Base-by-base conservation (phyloP, 1,140 invertebrate species). In the Pantala flavescens region DNA sequence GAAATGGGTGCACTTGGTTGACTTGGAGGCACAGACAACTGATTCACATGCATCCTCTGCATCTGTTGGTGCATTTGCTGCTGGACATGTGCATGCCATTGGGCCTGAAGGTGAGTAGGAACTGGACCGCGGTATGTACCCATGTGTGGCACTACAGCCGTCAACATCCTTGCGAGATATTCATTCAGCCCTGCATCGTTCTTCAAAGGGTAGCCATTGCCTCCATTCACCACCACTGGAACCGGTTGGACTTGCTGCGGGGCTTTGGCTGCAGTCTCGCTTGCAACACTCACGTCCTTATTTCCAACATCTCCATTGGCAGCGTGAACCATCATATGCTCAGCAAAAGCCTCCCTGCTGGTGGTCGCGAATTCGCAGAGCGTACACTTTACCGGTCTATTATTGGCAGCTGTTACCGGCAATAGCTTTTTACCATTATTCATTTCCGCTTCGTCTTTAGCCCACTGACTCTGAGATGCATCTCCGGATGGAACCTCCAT, bases 281-380 rank as follows among this genome's bases (percentile, higher is more conserved):
- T 36, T 2, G n/a, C n/a, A 36, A 36, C 28, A 36, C 28, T 36
- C 28, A 36, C 9, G 28, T 36, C 28, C 49, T 21, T 63, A 21
- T 63, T 63, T 16, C 49, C 49, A 3, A 63, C 49, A 21, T 63
- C 49, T 12, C 49, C 49, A 21, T 63, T 63, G 12, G 49, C 49
- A 21, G 82, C 83, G 75, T 86, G 85, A 7, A 81, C 78, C 71
- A 85, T 75, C 72, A 85, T 78, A 77, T 87, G 84, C 36, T 80
- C 78, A 10, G 78, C 79, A 28, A 85, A 81, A 7, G 78, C 76
- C 24, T 85, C 82, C 49, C 78, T 76, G 23, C 55, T 78, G 9
- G 81, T 80, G 0, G 82, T 81, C 0, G 74, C 74, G 77, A 83
- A 86, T 28, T 80, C 80, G 77, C 85, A 86, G 16, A 84, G 76